Percentiles rank a stretch among this genome's conserved stretches.
phyloP scores from a whole-genome alignment of 2,113 vertebrate species.

The Osmerus eperlanus region DNA sequence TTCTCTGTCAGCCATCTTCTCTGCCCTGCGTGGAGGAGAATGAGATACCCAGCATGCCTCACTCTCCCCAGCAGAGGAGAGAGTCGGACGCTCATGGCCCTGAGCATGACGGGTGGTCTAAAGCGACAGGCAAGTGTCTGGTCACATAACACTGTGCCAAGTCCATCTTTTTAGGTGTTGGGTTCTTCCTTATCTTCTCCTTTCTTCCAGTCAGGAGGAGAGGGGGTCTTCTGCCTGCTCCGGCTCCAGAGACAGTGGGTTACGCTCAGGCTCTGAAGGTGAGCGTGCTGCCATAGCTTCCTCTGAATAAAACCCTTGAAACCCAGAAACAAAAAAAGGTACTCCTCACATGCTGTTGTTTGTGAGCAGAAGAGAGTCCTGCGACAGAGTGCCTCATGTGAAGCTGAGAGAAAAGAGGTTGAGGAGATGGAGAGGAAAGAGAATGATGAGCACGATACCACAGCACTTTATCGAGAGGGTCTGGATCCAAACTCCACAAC shows the following conservation, averaged over 20 bases:
- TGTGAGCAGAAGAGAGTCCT: conserved; percentile 2
- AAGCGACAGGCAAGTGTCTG: background rate
- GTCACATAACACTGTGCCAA: background rate
- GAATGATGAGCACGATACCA: background rate
- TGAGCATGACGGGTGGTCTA: background rate
- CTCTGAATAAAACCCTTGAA: background rate
- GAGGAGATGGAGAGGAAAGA: background rate
- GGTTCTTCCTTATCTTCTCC: background rate
- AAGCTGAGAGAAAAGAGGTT: background rate
- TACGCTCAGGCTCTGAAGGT: background rate
- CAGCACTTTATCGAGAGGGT: background rate
- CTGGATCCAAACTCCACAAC: background rate
- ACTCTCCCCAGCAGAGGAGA: background rate
- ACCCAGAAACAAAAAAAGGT: background rate
- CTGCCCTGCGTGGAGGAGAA: background rate
- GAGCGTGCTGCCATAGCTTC: background rate
- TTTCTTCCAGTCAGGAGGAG: background rate
- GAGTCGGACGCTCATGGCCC: background rate
- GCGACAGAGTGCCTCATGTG: background rate
- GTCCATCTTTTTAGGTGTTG: background rate
- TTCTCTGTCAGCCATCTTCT: background rate
- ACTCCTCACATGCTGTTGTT: background rate
- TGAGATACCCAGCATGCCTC: background rate
- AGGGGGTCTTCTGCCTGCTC: background rate
- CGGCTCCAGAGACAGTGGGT: background rate